Evolutionary conservation across 1,140 invertebrate genomes (phyloP).

Genomic region (Bombus impatiens): DNA sequence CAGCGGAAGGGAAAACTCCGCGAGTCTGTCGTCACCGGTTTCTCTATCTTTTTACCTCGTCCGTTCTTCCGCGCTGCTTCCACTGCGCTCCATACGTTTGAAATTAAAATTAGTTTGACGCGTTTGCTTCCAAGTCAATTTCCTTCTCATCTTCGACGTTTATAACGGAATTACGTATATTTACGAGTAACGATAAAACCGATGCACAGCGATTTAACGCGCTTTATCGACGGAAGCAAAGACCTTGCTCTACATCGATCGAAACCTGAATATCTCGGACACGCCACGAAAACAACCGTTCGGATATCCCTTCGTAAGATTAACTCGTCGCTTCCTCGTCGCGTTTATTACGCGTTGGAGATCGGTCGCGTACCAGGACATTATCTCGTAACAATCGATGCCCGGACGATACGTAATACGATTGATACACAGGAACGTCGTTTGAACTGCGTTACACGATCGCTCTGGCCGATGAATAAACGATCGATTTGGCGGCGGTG

Average conservation of each 20-base stretch:
- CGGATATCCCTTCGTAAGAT: neutral
- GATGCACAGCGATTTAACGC: neutral
- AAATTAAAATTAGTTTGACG: neutral
- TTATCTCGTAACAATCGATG: slow-evolving; percentile 18
- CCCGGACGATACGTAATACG: neutral
- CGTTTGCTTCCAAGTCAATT: neutral
- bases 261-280: neutral
- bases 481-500: neutral
- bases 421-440: neutral
- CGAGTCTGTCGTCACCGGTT: neutral
- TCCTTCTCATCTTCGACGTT: neutral
- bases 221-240: slow-evolving; percentile 6
- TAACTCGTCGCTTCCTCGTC: slow-evolving; percentile 36
- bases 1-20: slow-evolving; percentile 39
- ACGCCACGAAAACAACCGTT: neutral
- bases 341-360: slow-evolving; percentile 28
- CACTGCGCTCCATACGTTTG: neutral
- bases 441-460: slow-evolving; percentile 24
- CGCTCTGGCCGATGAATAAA: slow-evolving; percentile 18
- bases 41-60: neutral
- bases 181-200: too few species aligned
- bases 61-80: neutral
- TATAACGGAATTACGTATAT: too few species aligned
- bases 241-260: neutral
- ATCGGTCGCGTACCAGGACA: neutral